Percentiles rank a stretch among this genome's conserved stretches.
These are phyloP conservation scores for Rafetus swinhoei DNA, from an alignment of 2,113 vertebrate species.

Conservation along the genomic window DNA sequence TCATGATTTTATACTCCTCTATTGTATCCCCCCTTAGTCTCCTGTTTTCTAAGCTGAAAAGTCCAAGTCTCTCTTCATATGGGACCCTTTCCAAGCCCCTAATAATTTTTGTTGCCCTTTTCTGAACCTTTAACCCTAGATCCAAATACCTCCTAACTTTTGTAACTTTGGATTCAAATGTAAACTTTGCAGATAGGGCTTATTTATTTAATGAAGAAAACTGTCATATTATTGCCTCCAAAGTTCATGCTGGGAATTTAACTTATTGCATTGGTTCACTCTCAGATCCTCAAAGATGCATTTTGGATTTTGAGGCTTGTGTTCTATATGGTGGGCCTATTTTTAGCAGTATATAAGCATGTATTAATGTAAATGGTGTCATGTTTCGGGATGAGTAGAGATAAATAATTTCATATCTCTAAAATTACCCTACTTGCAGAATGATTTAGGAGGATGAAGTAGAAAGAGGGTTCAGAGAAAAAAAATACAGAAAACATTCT, in stretches of 20 bases:
- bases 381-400: not conserved
- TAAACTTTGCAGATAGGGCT: conserved; percentile 13
- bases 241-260: conserved; percentile 14
- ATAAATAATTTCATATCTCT: conserved; percentile 30
- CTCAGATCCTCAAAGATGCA: conserved; percentile 34
- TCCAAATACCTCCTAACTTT: conserved; percentile 1
- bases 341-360: conserved; percentile 31
- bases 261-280: conserved; percentile 41
- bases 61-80: no score
- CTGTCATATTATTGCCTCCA: not conserved
- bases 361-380: not conserved
- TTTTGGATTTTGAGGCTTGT: conserved; percentile 22
- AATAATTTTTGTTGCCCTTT: no score
- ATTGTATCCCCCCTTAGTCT: no score
- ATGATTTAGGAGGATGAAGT: not conserved
- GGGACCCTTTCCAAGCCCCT: no score
- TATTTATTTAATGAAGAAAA: conserved; percentile 36
- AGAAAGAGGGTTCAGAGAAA: conserved; percentile 26
- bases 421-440: not conserved
- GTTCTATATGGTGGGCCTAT: not conserved
- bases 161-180: conserved; percentile 2
- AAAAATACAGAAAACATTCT: not conserved
- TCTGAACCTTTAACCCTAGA: not conserved
- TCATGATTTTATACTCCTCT: no score
- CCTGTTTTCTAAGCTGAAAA: no score